Conservation (phyloP, 92 coral and sea anemone genomes). For the Blastomussa wellsi region DNA sequence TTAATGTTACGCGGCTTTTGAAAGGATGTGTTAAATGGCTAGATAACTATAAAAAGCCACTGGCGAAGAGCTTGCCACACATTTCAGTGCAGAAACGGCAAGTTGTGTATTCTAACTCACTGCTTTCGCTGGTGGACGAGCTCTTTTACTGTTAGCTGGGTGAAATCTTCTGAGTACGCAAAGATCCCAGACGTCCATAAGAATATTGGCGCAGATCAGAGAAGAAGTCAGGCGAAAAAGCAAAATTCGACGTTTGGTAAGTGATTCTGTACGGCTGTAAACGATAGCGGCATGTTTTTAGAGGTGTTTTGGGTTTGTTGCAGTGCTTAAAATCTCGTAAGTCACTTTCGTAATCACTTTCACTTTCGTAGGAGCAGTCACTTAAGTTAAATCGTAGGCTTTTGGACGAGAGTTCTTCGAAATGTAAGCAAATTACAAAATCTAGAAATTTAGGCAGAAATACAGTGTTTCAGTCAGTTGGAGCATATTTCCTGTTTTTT, state of each 20-base stretch:
- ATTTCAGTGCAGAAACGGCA: conserved; percentile 23
- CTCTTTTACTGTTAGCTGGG: not conserved
- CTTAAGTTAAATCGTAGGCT: not conserved
- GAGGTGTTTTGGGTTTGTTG: not conserved
- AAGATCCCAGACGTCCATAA: not conserved
- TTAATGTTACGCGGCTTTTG: not conserved
- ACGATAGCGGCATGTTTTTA: not conserved
- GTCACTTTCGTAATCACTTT: no score
- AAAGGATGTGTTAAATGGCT: conserved; percentile 27
- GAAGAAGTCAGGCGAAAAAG: not conserved
- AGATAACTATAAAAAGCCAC: not conserved
- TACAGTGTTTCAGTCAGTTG: not conserved
- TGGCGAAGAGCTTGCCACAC: not conserved
- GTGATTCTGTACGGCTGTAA: not conserved
- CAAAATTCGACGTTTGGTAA: not conserved
- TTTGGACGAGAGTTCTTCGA: not conserved
- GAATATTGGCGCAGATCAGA: not conserved
- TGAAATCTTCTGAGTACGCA: not conserved
- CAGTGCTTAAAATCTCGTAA: not conserved
- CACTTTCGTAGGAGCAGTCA: not conserved
- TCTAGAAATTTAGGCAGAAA: not conserved
- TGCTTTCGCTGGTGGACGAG: not conserved
- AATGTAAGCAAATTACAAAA: not conserved
- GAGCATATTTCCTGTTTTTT: no score
- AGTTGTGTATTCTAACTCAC: not conserved